phyloP scores from a whole-genome alignment of 2,888 invertebrate genomes.

The Troilus luridus region DNA sequence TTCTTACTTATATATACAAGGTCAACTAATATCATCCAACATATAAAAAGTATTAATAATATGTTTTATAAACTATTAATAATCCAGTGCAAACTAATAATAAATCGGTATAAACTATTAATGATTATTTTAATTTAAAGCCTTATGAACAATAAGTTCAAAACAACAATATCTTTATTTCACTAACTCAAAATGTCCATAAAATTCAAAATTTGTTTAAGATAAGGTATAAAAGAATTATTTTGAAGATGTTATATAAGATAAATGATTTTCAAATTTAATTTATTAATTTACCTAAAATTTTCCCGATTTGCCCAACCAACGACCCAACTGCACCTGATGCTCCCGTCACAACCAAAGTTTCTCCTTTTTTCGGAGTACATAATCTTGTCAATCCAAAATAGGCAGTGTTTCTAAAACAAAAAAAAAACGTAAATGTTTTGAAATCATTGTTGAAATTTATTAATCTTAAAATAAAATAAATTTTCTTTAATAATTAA shows the following conservation, averaged over 20 bases:
- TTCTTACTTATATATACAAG: no score
- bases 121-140: background rate
- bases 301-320: slow-evolving; percentile 85
- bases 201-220: background rate
- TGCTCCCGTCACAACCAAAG: slow-evolving; percentile 81
- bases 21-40: no score
- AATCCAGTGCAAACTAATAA: no score
- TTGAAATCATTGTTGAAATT: no score
- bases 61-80: no score
- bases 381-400: slow-evolving; percentile 82
- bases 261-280: background rate
- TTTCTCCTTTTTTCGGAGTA: slow-evolving; percentile 80
- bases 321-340: slow-evolving; percentile 86
- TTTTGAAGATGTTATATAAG: background rate
- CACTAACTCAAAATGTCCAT: background rate
- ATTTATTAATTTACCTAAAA: slow-evolving; percentile 72
- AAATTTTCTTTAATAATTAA: no score
- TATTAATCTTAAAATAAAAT: no score
- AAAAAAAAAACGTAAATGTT: background rate
- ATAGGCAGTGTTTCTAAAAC: slow-evolving; percentile 78
- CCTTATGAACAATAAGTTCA: background rate
- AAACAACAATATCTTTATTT: no score
- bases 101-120: no score
- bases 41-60: no score
- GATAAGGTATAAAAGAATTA: background rate